Base-by-base conservation (phyloP, 1,140 invertebrate genomes). In the Sitobion miscanthi region DNA sequence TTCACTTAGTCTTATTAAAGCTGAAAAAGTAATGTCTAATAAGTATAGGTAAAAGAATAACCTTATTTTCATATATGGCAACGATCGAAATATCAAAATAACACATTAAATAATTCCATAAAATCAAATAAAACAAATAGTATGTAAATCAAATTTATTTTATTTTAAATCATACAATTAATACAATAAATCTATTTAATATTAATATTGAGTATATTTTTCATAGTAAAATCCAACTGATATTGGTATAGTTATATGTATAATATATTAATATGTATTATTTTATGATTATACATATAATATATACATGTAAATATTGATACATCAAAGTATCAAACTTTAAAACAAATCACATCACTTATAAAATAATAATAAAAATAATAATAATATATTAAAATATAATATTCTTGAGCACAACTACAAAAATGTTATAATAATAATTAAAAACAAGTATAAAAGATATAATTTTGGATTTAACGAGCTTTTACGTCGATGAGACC, bases 341-440 rank as follows among this genome's bases (percentile, higher is more conserved):
- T 85, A 85, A 93, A 92, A 92, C 49, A 93, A 93, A 93, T 93
- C 91, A 93, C 82, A 85, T 86, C 23, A 30, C 17, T 85, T 49
- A 35, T 38, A 47, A 83, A 89, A 82, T 91, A 83, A 52, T 82
- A 85, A 93, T 91, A 90, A 90, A 23, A 90, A 69, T 77, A n/a
- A 77, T 42, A 49, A 69, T 82, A 82, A 89, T 54, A 89, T 89
- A 45, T 69, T 62, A 90, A 90, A 90, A 90, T 69, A 42, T n/a
- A 69, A 86, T 86, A 85, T 86, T 93, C 35, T 93, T 93, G 91
- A 93, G 91, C 91, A 93, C 49, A n/a, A 93, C 91, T 93, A 86
- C 69, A 45, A 57, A 42, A 86, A 57, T 57, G 35, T 89, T 89
- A 89, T 57, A 86, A 93, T 57, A 86, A 93, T 83, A 93, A 90